A percentile compares a stretch with the other conserved stretches of the same genome.
Conservation (phyloP, 2,888 invertebrate species). For the Cabera pusaria region DNA sequence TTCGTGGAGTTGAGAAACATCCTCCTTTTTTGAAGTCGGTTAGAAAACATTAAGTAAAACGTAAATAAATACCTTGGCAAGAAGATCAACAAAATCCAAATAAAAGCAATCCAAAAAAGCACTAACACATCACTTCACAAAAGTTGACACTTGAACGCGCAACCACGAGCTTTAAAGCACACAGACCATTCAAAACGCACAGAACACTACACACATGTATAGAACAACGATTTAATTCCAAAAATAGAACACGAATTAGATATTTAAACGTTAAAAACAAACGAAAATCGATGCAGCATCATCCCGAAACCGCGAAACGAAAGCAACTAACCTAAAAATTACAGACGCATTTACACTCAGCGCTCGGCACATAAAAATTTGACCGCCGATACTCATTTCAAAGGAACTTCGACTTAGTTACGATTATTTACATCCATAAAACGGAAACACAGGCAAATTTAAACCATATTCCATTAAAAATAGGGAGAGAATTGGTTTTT, state of each 20-base stretch:
- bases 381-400: slow-evolving; percentile 66
- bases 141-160: slow-evolving; percentile 22
- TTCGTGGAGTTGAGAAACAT: too few species aligned
- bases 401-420: slow-evolving; percentile 57
- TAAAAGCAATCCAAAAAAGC: slow-evolving; percentile 18
- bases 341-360: slow-evolving; percentile 46
- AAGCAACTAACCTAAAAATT: slow-evolving; percentile 74
- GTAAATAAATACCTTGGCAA: too few species aligned
- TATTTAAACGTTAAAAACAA: slow-evolving; percentile 29
- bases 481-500: slow-evolving; percentile 25
- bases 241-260: slow-evolving; percentile 21
- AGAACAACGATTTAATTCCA: slow-evolving; percentile 13
- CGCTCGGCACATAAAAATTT: slow-evolving; percentile 63
- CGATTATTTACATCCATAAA: slow-evolving; percentile 28
- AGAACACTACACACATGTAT: slow-evolving; percentile 5
- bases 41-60: too few species aligned
- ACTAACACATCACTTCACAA: slow-evolving; percentile 12
- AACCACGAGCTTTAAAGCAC: slow-evolving; percentile 7
- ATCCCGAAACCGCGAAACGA: slow-evolving; percentile 52
- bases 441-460: slow-evolving; percentile 33
- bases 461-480: slow-evolving; percentile 31
- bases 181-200: slow-evolving; percentile 8
- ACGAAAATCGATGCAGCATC: slow-evolving; percentile 36
- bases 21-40: too few species aligned
- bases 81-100: slow-evolving; percentile 11